Evolutionary conservation across 2,888 invertebrate species (phyloP).

Genomic region (Drosophila borealis): DNA sequence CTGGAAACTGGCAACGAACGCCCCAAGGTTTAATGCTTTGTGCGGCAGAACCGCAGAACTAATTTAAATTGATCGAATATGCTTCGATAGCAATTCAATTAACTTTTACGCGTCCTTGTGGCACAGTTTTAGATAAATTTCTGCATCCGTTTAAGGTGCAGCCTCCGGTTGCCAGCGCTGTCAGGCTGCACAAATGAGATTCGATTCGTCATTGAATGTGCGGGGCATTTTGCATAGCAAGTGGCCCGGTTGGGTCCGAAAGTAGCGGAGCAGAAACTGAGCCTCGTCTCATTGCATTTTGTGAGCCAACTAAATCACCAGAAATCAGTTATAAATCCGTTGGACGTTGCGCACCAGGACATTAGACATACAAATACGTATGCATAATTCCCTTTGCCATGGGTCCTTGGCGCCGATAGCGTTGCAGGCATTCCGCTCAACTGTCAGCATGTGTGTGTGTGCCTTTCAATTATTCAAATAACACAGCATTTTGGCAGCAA

Average conservation of each 20-base stretch:
- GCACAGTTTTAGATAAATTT: slow-evolving; percentile 37
- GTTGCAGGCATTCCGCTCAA: slow-evolving; percentile 28
- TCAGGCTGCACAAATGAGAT: slow-evolving; percentile 60
- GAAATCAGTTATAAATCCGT: slow-evolving; percentile 79
- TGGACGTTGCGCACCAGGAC: slow-evolving; percentile 58
- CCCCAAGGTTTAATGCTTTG: slow-evolving; percentile 53
- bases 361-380: slow-evolving; percentile 76
- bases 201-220: slow-evolving; percentile 50
- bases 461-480: slow-evolving; percentile 76
- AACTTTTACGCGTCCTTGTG: slow-evolving; percentile 67
- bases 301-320: slow-evolving; percentile 75
- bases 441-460: slow-evolving; percentile 12
- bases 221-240: slow-evolving; percentile 67
- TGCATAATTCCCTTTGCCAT: slow-evolving; percentile 81
- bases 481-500: slow-evolving; percentile 65
- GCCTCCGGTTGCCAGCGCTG: slow-evolving; percentile 17
- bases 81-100: slow-evolving; percentile 80
- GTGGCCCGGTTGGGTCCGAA: slow-evolving; percentile 23
- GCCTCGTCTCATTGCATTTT: slow-evolving; percentile 66
- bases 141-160: slow-evolving; percentile 58
- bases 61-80: slow-evolving; percentile 81
- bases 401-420: slow-evolving; percentile 54
- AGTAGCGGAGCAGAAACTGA: slow-evolving; percentile 14
- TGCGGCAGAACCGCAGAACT: slow-evolving; percentile 61
- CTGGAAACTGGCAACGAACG: slow-evolving; percentile 37